Evolutionary conservation across 1,140 invertebrate genomes (phyloP).

Genomic region (Thalassaphorura encarpata): DNA sequence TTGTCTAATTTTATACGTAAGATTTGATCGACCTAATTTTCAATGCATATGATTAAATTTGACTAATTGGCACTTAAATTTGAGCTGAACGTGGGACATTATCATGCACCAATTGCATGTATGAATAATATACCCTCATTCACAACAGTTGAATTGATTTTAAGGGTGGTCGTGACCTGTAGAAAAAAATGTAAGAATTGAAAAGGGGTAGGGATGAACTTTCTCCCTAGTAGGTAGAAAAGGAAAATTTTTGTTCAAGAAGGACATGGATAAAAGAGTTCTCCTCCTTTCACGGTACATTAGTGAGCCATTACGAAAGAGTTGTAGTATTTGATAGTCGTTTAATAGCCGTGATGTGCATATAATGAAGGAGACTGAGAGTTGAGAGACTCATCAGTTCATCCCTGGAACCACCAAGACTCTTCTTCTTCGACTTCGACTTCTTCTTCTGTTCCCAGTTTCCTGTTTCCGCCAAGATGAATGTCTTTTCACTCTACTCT

Average conservation of each 20-base stretch:
- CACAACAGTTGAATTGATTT: not conserved
- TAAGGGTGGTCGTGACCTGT: not conserved
- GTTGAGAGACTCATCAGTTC: too few species aligned
- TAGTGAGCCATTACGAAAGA: slow-evolving; percentile 28
- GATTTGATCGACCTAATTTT: too few species aligned
- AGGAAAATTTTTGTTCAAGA: slow-evolving; percentile 28
- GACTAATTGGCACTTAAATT: too few species aligned
- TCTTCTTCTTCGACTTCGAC: too few species aligned
- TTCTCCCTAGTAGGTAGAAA: too few species aligned
- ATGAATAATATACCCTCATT: not conserved
- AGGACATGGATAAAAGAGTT: slow-evolving; percentile 26
- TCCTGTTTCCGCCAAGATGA: slow-evolving; percentile 32
- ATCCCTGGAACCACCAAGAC: too few species aligned
- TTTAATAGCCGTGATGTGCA: slow-evolving; percentile 32
- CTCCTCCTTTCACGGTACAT: slow-evolving; percentile 32
- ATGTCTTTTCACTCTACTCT: slow-evolving; percentile 30
- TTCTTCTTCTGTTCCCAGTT: too few species aligned
- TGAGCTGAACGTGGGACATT: too few species aligned
- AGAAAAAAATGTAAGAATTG: slow-evolving; percentile 7
- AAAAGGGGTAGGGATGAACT: slow-evolving; percentile 7
- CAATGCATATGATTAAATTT: too few species aligned
- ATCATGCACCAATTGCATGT: too few species aligned
- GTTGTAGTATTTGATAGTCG: slow-evolving; percentile 26
- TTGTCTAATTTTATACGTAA: too few species aligned
- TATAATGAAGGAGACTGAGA: slow-evolving; percentile 25